A percentile compares a stretch with the other conserved stretches of the same genome.
Conservation (phyloP, 2,888 invertebrate genomes). For the Andrena dorsata region DNA sequence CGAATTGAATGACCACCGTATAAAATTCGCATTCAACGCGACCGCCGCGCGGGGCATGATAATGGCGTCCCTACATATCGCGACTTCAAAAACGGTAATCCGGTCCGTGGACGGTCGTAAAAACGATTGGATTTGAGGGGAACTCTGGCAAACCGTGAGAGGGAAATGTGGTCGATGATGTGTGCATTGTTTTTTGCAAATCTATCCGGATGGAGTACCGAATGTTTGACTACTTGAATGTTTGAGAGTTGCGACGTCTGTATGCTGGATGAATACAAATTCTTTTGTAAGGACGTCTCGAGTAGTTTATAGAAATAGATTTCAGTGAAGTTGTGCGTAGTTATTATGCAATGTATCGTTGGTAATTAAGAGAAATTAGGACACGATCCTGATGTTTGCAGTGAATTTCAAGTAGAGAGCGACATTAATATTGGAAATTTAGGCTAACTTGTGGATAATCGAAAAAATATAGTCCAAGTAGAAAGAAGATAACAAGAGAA, state of each 20-base stretch:
- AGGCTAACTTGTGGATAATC: too few relatives aligned
- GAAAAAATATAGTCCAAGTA: too few relatives aligned
- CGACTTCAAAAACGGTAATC: slow-evolving; percentile 48
- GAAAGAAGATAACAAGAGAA: too few relatives aligned
- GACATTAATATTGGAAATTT: too few relatives aligned
- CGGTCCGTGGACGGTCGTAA: slow-evolving; percentile 46
- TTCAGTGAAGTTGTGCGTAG: not conserved
- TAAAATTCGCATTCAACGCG: slow-evolving; percentile 64
- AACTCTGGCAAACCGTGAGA: slow-evolving; percentile 12
- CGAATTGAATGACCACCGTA: slow-evolving; percentile 67
- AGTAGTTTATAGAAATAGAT: not conserved
- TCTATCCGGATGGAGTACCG: not conserved
- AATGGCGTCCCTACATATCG: slow-evolving; percentile 47
- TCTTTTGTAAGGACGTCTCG: not conserved
- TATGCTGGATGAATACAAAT: not conserved
- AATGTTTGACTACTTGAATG: not conserved
- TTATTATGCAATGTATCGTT: too few relatives aligned
- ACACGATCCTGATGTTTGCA: too few relatives aligned
- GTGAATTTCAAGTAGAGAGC: too few relatives aligned
- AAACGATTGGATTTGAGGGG: slow-evolving; percentile 57
- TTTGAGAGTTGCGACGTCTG: not conserved
- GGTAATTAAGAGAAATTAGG: too few relatives aligned
- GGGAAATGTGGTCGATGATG: slow-evolving; percentile 29
- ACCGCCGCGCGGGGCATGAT: slow-evolving; percentile 33
- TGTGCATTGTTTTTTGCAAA: slow-evolving; percentile 42